Conservation (phyloP, 1,140 invertebrate species). For the Bombus difficillimus region DNA sequence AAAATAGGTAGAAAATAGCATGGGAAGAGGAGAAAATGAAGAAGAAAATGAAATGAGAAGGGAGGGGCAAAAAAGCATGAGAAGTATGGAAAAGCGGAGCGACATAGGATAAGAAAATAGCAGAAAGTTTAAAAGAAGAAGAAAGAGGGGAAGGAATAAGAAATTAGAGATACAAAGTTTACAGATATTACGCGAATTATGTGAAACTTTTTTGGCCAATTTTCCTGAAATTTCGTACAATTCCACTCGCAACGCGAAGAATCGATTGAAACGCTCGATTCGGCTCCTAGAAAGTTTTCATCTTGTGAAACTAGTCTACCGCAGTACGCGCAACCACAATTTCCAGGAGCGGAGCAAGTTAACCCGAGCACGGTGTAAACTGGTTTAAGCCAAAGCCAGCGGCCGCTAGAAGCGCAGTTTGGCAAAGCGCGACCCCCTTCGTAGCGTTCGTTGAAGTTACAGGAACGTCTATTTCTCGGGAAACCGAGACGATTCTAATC, state of each 20-base stretch:
- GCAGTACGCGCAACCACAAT: neutral
- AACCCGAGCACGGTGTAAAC: neutral
- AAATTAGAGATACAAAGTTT: too few relatives aligned
- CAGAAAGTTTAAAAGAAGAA: too few relatives aligned
- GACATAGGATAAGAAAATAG: too few relatives aligned
- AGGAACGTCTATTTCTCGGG: neutral
- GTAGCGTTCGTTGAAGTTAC: neutral
- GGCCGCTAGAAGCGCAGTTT: neutral
- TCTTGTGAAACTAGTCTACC: neutral
- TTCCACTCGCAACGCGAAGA: neutral
- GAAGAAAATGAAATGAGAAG: too few relatives aligned
- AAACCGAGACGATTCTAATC: conserved; percentile 46
- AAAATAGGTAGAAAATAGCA: too few relatives aligned
- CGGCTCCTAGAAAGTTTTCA: neutral
- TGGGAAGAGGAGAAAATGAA: too few relatives aligned
- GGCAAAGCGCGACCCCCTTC: neutral
- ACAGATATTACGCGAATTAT: neutral
- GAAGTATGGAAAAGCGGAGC: too few relatives aligned
- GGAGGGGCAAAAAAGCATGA: too few relatives aligned
- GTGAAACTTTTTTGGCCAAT: neutral
- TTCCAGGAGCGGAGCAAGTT: neutral
- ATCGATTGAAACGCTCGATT: neutral
- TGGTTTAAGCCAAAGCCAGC: neutral
- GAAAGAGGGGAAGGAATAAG: too few relatives aligned
- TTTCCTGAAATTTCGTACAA: neutral